Base-by-base conservation (phyloP, 2,888 invertebrate species). In the Stratiomys singularior region DNA sequence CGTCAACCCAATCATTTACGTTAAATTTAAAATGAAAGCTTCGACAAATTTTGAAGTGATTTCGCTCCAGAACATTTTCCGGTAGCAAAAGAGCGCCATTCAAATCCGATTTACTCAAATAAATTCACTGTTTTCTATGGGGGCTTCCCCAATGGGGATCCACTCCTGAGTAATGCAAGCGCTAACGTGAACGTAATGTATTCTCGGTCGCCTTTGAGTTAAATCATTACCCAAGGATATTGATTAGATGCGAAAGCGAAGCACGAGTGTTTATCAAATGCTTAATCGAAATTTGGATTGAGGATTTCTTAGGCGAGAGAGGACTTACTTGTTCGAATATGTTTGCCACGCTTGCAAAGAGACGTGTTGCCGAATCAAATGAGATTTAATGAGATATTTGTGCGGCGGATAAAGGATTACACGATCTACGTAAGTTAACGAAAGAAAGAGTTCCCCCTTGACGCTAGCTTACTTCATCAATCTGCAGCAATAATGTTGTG, bases 181-280 rank as follows among this genome's bases (percentile, higher is more conserved):
- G 64, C 64, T 60, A 60, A 60, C 25, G 58, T 21, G 21, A 64
- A 30, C 1, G 30, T 64, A 64, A 64, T 28, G 64, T 64, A 64
- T 64, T 64, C 64, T 64, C 13, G 30, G 21, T 64, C n/a, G 64
- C 64, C 64, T 30, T 71, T 71, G 47, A 71, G 47, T 71, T 47
- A 52, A 71, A 47, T 71, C 71, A 71, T 71, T 71, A 71, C 71
- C 71, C 21, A 71, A 71, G 71, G 71, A 71, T 71, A 71, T 71
- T 71, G 71, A 71, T 71, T 71, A 71, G 47, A 71, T 47, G 71
- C 71, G 71, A 71, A 46, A 47, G 23, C 71, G 52, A 71, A 27
- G 52, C 47, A 37, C 71, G 28, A 71, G 47, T 71, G 71, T 71
- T 71, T 71, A 71, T 71, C 71, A 71, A 71, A 71, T 47, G 47